These are phyloP conservation scores for Venturia canescens DNA, from an alignment of 1,140 invertebrate genomes.

Conservation along the genomic window DNA sequence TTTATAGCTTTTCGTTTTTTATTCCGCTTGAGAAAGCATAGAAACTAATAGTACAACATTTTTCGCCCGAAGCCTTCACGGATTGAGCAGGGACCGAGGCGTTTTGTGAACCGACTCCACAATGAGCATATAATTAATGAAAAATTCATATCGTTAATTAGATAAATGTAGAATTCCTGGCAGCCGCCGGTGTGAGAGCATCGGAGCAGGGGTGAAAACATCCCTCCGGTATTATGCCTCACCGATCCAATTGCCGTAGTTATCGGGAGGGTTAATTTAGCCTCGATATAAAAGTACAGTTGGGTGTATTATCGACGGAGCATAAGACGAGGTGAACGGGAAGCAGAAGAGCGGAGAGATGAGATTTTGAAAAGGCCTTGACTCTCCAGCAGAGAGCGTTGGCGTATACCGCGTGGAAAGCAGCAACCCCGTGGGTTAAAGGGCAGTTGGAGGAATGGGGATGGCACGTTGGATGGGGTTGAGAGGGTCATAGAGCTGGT, in stretches of 20 bases:
- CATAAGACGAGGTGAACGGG: conserved; percentile 56
- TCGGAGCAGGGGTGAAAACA: too few relatives aligned
- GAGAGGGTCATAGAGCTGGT: conserved; percentile 40
- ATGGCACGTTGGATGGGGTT: conserved; percentile 9
- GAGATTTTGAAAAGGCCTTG: conserved; percentile 23
- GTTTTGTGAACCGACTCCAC: too few relatives aligned
- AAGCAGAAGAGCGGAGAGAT: conserved; percentile 42
- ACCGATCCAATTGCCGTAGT: not conserved
- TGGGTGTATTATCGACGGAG: conserved; percentile 49
- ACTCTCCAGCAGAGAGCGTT: conserved; percentile 44
- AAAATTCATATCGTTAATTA: too few relatives aligned
- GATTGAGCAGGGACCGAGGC: too few relatives aligned
- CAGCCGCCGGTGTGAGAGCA: too few relatives aligned
- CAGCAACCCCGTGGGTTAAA: conserved; percentile 31
- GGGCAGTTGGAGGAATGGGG: conserved; percentile 28
- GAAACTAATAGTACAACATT: too few relatives aligned
- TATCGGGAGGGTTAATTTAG: not conserved
- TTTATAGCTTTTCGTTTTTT: not conserved
- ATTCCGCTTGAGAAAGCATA: too few relatives aligned
- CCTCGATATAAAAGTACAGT: not conserved
- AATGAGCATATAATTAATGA: too few relatives aligned
- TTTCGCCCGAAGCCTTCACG: too few relatives aligned
- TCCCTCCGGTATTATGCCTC: not conserved
- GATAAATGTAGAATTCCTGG: too few relatives aligned
- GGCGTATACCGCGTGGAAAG: conserved; percentile 34